phyloP scores from a whole-genome alignment of 2,113 vertebrate genomes.

The Phyllostomus discolor region DNA sequence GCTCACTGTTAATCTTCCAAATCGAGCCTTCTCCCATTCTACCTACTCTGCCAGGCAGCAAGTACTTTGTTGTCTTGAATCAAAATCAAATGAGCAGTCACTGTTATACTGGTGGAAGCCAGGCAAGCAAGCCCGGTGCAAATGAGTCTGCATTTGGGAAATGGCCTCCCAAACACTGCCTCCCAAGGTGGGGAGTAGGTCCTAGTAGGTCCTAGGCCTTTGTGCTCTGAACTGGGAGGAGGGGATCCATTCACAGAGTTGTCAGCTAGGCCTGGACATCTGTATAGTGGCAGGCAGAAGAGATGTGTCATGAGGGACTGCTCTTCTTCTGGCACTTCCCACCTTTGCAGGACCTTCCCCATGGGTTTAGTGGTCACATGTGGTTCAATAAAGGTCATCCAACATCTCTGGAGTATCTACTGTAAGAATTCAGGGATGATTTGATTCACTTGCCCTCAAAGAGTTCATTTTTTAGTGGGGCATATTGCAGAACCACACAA shows the following conservation, averaged over 20 bases:
- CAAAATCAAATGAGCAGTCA: conserved; percentile 30
- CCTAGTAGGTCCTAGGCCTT: not conserved
- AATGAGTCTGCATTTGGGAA: not conserved
- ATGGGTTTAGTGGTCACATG: not conserved
- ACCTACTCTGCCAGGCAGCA: not conserved
- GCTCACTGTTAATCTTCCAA: not conserved
- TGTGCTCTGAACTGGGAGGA: not conserved
- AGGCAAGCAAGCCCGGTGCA: not conserved
- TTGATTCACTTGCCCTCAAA: not conserved
- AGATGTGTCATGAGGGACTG: not conserved
- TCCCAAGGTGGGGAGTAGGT: not conserved
- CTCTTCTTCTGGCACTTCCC: not conserved
- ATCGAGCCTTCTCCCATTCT: not conserved
- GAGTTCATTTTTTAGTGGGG: not conserved
- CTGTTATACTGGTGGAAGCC: not conserved
- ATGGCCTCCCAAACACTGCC: not conserved
- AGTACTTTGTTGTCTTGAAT: conserved; percentile 26
- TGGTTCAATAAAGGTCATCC: not conserved
- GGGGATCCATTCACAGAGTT: not conserved
- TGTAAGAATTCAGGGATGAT: not conserved
- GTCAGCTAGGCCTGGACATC: not conserved
- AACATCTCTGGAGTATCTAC: not conserved
- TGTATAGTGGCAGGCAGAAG: not conserved
- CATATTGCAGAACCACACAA: not conserved
- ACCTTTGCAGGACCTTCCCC: not conserved